A percentile compares a stretch with the other conserved stretches of the same genome.
These are phyloP conservation scores for Piezodorus guildinii DNA, from an alignment of 1,140 invertebrate genomes.

Conservation along the genomic window DNA sequence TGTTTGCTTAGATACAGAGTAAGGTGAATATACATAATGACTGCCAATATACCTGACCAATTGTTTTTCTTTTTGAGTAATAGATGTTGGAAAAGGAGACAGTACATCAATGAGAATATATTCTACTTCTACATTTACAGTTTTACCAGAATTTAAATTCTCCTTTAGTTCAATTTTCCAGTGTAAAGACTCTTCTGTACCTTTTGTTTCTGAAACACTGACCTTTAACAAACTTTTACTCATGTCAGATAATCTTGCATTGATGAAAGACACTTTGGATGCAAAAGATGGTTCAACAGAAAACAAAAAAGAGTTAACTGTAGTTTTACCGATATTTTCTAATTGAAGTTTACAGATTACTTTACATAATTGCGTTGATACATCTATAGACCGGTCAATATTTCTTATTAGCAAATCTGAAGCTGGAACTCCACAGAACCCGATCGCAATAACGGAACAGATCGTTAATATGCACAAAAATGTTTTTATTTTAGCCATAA, in stretches of 20 bases:
- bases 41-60: conserved; percentile 77
- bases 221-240: conserved; percentile 49
- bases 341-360: conserved; percentile 63
- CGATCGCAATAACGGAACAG: too few relatives aligned
- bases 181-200: conserved; percentile 29
- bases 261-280: conserved; percentile 58
- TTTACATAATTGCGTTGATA: conserved; percentile 79
- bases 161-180: conserved; percentile 53
- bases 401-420: conserved; percentile 58
- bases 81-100: conserved; percentile 69
- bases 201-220: conserved; percentile 40
- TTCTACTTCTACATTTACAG: conserved; percentile 54
- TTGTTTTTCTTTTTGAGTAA: conserved; percentile 88
- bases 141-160: conserved; percentile 43
- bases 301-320: conserved; percentile 57
- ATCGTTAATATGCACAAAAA: too few relatives aligned
- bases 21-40: conserved; percentile 74
- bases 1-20: conserved; percentile 63
- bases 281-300: conserved; percentile 51
- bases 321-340: conserved; percentile 64
- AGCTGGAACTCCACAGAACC: too few relatives aligned
- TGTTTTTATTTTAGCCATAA: too few relatives aligned
- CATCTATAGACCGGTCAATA: conserved; percentile 74
- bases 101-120: conserved; percentile 63
- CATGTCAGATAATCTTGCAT: conserved; percentile 47